Base-by-base conservation (phyloP, 2,113 vertebrate species). In the Euleptes europaea region DNA sequence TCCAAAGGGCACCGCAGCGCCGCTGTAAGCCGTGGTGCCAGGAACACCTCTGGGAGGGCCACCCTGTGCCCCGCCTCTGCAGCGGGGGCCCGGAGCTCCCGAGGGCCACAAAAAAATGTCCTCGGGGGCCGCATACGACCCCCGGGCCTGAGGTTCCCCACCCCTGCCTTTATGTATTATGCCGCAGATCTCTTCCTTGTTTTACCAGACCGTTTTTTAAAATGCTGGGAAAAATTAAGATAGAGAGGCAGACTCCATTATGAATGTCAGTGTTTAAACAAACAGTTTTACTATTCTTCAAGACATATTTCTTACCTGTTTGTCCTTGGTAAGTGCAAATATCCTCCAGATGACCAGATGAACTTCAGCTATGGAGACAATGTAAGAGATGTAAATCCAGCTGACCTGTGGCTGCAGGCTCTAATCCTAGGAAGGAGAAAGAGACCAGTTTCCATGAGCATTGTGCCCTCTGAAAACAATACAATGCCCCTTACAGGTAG, bases 181-280 rank as follows among this genome's bases (percentile, higher is more conserved):
- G 77, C 91, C 91, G 80, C 82, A 65, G 35, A 31, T 80, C 35
- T 76, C 42, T n/a, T 67, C 72, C 78, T 72, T 88, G 35, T 51
- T 90, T 88, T 35, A 92, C 86, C 76, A 91, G 86, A 83, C 80
- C 76, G 10, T 28, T 51, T 79, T 78, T 78, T 83, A 57, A 85
- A 91, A 76, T 31, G 42, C 42, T 40, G 13, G 66, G 35, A 23
- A 63, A 63, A 88, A 86, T 33, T 87, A 88, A 80, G 69, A 47
- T 21, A 28, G 75, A 40, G 31, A 2, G 33, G 78, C 28, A 65
- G n/a, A 28, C 65, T 76, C 5, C 9, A 51, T 40, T 76, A 49
- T 38, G 15, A 76, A 38, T 66, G 31, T 35, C 31, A 73, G 21
- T 76, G 51, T 6, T 78, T 38, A 73, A 63, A 42, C 26, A 82